phyloP scores from a whole-genome alignment of 1,140 invertebrate genomes.

The Semibalanus balanoides region DNA sequence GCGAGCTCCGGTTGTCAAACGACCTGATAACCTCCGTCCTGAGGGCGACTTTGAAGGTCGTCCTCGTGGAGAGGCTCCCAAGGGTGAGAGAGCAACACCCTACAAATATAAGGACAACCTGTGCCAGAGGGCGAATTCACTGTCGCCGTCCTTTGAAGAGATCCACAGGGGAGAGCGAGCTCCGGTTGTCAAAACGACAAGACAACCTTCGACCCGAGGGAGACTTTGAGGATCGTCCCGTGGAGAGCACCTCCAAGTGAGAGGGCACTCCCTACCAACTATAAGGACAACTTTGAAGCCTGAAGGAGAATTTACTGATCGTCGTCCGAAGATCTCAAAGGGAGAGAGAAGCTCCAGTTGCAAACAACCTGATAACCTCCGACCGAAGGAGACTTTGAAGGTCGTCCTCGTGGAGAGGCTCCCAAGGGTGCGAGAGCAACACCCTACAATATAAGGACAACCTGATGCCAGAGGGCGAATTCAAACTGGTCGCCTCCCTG shows the following conservation, averaged over 20 bases:
- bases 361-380: constrained; percentile 16
- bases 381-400: constrained; percentile 16
- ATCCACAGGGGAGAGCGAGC: constrained; percentile 14
- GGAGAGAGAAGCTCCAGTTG: constrained; percentile 8
- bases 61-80: constrained; percentile 26
- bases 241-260: constrained; percentile 26
- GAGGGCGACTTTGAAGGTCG: constrained; percentile 25
- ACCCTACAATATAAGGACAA: constrained; percentile 36
- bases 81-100: constrained; percentile 39
- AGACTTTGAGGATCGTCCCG: constrained; percentile 31
- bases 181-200: constrained; percentile 27
- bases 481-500: constrained; percentile 15
- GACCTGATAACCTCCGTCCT: constrained; percentile 14
- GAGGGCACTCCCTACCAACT: constrained; percentile 21
- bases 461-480: constrained; percentile 28
- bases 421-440: constrained; percentile 17
- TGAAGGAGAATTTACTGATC: constrained; percentile 27
- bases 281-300: constrained; percentile 24
- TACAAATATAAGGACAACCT: constrained; percentile 46
- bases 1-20: constrained; percentile 11
- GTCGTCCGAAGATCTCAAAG: constrained; percentile 28
- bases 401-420: constrained; percentile 9
- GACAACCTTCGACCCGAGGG: constrained; percentile 42
- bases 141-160: constrained; percentile 25
- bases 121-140: constrained; percentile 45